Base-by-base conservation (phyloP, 2,888 invertebrate genomes). In the Zaprionus lineosus region DNA sequence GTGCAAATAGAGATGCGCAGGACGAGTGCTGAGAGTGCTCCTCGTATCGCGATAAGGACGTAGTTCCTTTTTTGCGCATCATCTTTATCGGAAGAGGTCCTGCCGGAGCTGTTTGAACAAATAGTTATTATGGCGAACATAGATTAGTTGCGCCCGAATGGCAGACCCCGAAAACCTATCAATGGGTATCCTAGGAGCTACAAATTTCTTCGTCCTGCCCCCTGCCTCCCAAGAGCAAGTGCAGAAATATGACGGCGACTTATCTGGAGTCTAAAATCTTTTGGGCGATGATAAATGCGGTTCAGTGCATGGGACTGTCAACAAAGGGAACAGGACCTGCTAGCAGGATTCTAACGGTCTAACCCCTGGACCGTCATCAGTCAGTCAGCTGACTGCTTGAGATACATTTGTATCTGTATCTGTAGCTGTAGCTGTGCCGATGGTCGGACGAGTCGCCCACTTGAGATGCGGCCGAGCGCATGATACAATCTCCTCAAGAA, bases 31-130 rank as follows among this genome's bases (percentile, higher is more conserved):
- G 24, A 8, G 8, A 24, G 8, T 24, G 4, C 8, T 8, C 12
- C 4, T 28, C 7, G 41, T 60, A 40, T 60, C 56, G 26, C 33
- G 82, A 77, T 78, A 82, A 61, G 62, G 11, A 3, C 15, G 41
- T 24, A 64, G n/a, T n/a, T n/a, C n/a, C 39, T 67, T 59, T 78
- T 78, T 56, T 78, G 74, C 78, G 82, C 82, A 78, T 66, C 82
- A 75, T 69, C 73, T 53, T 77, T 66, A 74, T 63, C 39, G 37
- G 41, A 26, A 66, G 46, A 9, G 43, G 8, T 44, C 26, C 9
- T 12, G 15, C 3, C 14, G 43, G 50, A 34, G 14, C 34, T 50
- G 46, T 28, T 51, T 15, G 52, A 48, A 39, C 21, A 72, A 74
- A 82, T 72, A 69, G 63, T 70, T 65, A 77, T 72, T 65, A 77